These are phyloP conservation scores for Plodia interpunctella DNA, from an alignment of 1,140 invertebrate species.

Conservation along the genomic window DNA sequence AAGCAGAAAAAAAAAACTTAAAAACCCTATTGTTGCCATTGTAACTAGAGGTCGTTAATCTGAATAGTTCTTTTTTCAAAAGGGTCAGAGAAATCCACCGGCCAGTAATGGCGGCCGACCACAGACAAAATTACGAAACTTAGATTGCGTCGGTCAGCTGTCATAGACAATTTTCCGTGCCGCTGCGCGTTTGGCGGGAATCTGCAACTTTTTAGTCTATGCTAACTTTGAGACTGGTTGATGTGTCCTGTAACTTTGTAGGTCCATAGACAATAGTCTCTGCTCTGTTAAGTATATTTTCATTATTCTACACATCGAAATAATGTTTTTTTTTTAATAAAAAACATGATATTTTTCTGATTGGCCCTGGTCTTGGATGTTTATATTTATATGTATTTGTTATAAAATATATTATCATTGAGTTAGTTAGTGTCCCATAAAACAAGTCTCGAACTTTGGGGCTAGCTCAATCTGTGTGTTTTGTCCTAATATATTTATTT, in stretches of 20 bases:
- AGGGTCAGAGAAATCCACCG: not conserved
- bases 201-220: not conserved
- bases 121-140: constrained; percentile 7
- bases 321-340: too few relatives aligned
- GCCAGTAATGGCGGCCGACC: constrained; percentile 2
- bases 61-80: not conserved
- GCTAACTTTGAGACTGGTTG: not conserved
- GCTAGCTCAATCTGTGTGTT: too few relatives aligned
- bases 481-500: too few relatives aligned
- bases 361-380: too few relatives aligned
- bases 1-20: not conserved
- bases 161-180: constrained; percentile 1
- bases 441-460: too few relatives aligned
- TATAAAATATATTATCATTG: too few relatives aligned
- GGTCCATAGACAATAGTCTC: too few relatives aligned
- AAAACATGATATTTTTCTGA: too few relatives aligned
- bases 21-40: not conserved
- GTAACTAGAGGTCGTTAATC: not conserved
- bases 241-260: not conserved
- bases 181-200: not conserved
- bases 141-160: constrained; percentile 4
- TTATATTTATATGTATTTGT: too few relatives aligned
- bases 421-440: too few relatives aligned
- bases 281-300: too few relatives aligned
- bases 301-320: too few relatives aligned